A percentile compares a stretch with the other conserved stretches of the same genome.
phyloP scores from a whole-genome alignment of 35 echinoderm and acorn worm species.

The Anneissia japonica region DNA sequence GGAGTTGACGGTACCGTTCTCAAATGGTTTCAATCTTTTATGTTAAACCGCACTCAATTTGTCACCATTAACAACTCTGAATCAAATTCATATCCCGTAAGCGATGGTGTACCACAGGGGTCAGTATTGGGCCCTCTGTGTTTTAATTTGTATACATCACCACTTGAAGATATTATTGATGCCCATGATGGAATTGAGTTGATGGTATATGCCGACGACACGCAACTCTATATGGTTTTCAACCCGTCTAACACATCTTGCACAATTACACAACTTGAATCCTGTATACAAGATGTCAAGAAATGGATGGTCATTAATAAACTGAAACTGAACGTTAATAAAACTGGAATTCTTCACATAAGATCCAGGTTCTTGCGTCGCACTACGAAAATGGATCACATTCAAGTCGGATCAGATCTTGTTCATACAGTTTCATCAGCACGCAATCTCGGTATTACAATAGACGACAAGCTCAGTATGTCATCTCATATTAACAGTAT shows the following conservation, averaged over 20 bases:
- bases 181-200: no score
- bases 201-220: no score
- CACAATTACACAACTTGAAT: not conserved
- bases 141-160: slow-evolving; percentile 49
- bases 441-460: no score
- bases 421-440: no score
- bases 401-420: not conserved
- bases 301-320: slow-evolving; percentile 8
- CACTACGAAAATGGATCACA: not conserved
- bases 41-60: slow-evolving; percentile 19
- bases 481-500: not conserved
- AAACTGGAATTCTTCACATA: slow-evolving; percentile 3
- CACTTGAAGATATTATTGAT: no score
- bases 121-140: slow-evolving; percentile 47
- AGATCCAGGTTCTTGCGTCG: no score
- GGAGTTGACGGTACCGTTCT: slow-evolving; percentile 35
- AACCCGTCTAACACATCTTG: no score
- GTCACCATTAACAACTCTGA: not conserved
- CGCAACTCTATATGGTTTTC: no score
- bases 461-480: not conserved
- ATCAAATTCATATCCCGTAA: slow-evolving; percentile 8
- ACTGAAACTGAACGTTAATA: slow-evolving; percentile 4
- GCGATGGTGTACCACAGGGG: slow-evolving; percentile 57
- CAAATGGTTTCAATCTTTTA: slow-evolving; percentile 50
- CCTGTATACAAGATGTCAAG: slow-evolving; percentile 6